Base-by-base conservation (phyloP, 2,888 invertebrate species). In the Helicoverpa assulta region DNA sequence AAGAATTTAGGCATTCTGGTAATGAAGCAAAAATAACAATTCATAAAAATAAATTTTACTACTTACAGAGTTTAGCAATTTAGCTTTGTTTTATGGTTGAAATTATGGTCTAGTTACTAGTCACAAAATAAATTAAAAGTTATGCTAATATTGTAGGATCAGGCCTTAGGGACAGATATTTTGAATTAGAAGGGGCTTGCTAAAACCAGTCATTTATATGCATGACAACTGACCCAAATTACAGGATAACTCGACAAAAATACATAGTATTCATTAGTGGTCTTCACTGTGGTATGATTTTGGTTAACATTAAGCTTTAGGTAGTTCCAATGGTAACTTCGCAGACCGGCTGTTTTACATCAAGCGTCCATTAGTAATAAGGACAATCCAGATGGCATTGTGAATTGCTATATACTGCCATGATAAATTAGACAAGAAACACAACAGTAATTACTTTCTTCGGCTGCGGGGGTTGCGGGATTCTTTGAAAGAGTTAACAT, bases 221-320 rank as follows among this genome's bases (percentile, higher is more conserved):
- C 55, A 60, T 37, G 29, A 54, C 19, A 19, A 19, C 52, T 58
- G 58, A 62, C 50, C 60, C 18, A 47, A 47, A 57, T 61, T 66
- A 65, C 19, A 52, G 33, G 16, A 47, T 19, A 50, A 55, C 14
- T 16, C 12, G 6, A 33, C 18, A 54, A 66, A 65, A 55, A 67
- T 6, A 67, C 16, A 54, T 40, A 18, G 12, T 18, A 33, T 12
- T 26, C 10, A 12, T 7, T 12, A n/a, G 0, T 2, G n/a, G 1
- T 37, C 18, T 33, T 47, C 14, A 33, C 53, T 43, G 43, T 21
- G 19, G 0, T 18, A 14, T 14, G 10, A 21, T 47, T 53, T 54
- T 7, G 47, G 47, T 65, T 63, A 40, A 33, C 5, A 47, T 54
- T 16, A 43, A 16, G 43, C 43, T 43, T 10, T 10, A 29, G 0